Evolutionary conservation across 2,888 invertebrate genomes (phyloP).

Genomic region (Amblyjoppa proteus): DNA sequence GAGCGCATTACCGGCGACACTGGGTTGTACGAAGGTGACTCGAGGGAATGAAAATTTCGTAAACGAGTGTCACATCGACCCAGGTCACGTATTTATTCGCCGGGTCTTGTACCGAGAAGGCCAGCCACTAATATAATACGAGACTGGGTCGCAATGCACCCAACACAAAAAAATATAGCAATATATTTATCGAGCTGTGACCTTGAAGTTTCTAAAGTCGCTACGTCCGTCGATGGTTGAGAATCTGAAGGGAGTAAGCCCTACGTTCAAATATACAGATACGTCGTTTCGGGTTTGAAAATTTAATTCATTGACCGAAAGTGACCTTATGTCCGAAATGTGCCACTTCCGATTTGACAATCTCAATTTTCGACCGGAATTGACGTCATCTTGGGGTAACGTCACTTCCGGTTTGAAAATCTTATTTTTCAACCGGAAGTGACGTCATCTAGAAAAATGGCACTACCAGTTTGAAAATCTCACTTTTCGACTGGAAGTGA

Average conservation of each 20-base stretch:
- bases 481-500: background rate
- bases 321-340: no score
- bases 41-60: conserved; percentile 35
- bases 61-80: conserved; percentile 59
- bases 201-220: conserved; percentile 18
- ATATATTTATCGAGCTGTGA: conserved; percentile 24
- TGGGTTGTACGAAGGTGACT: background rate
- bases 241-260: no score
- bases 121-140: conserved; percentile 4
- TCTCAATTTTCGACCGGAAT: no score
- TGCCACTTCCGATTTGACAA: no score
- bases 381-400: no score
- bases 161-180: conserved; percentile 10
- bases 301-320: no score
- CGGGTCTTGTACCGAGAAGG: conserved; percentile 31
- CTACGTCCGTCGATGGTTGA: background rate
- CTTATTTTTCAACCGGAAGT: no score
- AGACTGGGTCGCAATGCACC: background rate
- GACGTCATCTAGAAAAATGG: no score
- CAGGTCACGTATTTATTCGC: conserved; percentile 51
- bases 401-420: no score
- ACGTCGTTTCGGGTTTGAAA: no score
- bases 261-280: no score
- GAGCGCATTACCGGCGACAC: background rate
- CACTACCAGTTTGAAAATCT: no score